These are phyloP conservation scores for Balanococcus diminutus DNA, from an alignment of 2,888 invertebrate genomes.

Conservation along the genomic window DNA sequence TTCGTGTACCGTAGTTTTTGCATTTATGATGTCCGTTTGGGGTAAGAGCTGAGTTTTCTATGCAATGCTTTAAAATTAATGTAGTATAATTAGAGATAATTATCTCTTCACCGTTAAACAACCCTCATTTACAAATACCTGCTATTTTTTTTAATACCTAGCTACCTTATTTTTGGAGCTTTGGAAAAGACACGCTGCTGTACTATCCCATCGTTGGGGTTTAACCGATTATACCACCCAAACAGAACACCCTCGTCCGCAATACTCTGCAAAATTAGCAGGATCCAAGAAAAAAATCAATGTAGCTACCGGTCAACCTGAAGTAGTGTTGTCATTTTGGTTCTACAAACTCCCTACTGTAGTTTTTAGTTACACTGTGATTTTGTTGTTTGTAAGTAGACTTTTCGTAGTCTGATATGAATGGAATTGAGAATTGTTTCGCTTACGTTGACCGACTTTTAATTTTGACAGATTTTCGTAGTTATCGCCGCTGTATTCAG, in stretches of 20 bases:
- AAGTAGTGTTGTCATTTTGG: conserved; percentile 93
- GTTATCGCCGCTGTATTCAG: conserved; percentile 90
- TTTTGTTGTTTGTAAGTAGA: conserved; percentile 75
- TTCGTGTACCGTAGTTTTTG: conserved; percentile 66
- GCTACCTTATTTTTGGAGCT: conserved; percentile 90
- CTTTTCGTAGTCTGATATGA: no score
- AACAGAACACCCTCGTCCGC: conserved; percentile 92
- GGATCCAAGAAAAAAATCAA: conserved; percentile 75
- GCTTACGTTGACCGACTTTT: not conserved
- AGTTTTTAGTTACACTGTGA: conserved; percentile 83
- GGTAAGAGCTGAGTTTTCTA: conserved; percentile 61
- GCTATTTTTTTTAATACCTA: conserved; percentile 60
- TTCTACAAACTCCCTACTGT: conserved; percentile 81
- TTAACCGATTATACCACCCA: conserved; percentile 88
- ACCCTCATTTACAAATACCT: not conserved
- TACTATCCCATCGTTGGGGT: conserved; percentile 96
- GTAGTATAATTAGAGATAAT: not conserved
- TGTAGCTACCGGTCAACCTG: conserved; percentile 79
- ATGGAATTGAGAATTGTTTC: not conserved
- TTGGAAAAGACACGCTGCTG: conserved; percentile 95
- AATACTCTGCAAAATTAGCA: conserved; percentile 82
- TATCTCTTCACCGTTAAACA: not conserved
- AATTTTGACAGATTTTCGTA: conserved; percentile 67
- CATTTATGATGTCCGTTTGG: conserved; percentile 66
- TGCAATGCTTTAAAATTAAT: not conserved